These are phyloP conservation scores for Encarsia formosa DNA, from an alignment of 2,888 invertebrate species.

Conservation along the genomic window DNA sequence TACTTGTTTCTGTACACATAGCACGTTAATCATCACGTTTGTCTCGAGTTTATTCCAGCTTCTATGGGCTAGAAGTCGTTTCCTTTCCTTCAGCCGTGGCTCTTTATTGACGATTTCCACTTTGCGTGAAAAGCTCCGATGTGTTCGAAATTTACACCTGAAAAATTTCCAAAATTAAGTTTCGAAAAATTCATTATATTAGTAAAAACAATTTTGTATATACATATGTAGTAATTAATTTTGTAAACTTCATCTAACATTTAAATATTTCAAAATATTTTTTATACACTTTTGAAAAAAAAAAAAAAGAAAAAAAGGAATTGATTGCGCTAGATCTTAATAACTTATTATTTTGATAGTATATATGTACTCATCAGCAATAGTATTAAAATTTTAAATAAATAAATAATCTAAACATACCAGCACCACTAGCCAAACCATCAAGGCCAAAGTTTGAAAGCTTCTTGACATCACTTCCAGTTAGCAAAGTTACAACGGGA, in stretches of 20 bases:
- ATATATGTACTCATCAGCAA: no score
- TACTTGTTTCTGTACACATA: no score
- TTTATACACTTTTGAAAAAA: not conserved
- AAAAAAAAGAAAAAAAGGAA: no score
- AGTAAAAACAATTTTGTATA: no score
- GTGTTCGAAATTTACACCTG: conserved; percentile 76
- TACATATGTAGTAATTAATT: no score
- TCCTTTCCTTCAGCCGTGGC: conserved; percentile 59
- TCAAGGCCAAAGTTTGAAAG: conserved; percentile 65
- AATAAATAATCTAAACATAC: conserved; percentile 41
- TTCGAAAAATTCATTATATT: conserved; percentile 13
- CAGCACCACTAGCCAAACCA: conserved; percentile 72
- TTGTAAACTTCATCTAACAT: no score
- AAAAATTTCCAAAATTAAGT: conserved; percentile 28
- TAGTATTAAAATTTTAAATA: not conserved
- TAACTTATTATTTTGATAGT: no score
- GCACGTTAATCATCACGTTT: no score
- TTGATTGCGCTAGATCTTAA: no score
- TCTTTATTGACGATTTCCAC: conserved; percentile 73
- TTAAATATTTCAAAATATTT: no score
- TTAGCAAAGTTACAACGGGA: conserved; percentile 71
- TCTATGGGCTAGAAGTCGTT: no score
- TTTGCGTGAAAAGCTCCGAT: conserved; percentile 79
- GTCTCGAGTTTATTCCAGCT: no score
- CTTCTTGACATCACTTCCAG: conserved; percentile 62